Evolutionary conservation across 2,113 vertebrate species (phyloP).

Genomic region (Petromus typicus): DNA sequence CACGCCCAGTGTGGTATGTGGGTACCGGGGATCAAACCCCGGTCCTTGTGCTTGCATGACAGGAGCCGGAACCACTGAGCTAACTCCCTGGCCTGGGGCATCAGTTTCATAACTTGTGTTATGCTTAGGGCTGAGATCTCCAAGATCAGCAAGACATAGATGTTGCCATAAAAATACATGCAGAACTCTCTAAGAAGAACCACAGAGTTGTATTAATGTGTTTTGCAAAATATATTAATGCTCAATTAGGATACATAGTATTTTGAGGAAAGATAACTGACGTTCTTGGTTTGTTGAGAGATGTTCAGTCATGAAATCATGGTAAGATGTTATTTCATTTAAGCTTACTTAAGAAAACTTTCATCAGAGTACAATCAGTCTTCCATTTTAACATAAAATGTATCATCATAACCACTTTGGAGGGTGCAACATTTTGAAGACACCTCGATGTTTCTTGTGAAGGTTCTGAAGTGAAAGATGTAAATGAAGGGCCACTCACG

Average conservation of each 20-base stretch:
- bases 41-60: too few species aligned
- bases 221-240: not conserved
- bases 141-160: not conserved
- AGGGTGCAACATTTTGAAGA: not conserved
- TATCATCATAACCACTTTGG: not conserved
- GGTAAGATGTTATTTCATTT: not conserved
- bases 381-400: not conserved
- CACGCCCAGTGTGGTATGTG: too few species aligned
- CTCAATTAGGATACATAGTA: not conserved
- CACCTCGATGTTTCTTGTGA: not conserved
- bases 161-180: not conserved
- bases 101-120: not conserved
- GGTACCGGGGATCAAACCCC: too few species aligned
- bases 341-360: not conserved
- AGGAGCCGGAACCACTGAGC: too few species aligned
- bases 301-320: not conserved
- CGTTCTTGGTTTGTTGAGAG: not conserved
- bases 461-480: not conserved
- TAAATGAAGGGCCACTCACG: not conserved
- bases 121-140: not conserved
- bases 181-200: not conserved
- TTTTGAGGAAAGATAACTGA: not conserved
- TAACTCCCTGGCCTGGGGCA: too few species aligned
- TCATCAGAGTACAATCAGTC: not conserved
- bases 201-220: not conserved